Evolutionary conservation across 2,888 invertebrate genomes (phyloP).

Genomic region (Calliopum simillimum): DNA sequence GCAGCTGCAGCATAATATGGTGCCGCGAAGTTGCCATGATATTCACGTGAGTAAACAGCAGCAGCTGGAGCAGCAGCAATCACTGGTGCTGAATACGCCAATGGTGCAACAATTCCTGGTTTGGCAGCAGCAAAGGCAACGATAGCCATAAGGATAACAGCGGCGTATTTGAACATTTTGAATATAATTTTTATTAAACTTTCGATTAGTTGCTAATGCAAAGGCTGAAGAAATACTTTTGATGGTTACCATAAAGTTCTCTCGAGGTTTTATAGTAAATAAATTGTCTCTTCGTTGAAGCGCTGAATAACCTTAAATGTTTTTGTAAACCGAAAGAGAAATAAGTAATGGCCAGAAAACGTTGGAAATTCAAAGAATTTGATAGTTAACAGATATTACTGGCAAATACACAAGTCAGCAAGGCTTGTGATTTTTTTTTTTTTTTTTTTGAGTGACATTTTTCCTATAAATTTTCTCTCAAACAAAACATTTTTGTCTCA

Average conservation of each 20-base stretch:
- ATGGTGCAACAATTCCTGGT: conserved; percentile 60
- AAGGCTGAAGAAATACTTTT: conserved; percentile 5
- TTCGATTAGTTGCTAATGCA: not conserved
- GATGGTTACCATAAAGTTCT: not conserved
- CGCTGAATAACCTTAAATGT: no score
- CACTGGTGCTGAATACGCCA: conserved; percentile 56
- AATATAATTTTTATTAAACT: conserved; percentile 34
- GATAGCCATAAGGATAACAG: conserved; percentile 57
- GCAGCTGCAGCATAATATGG: conserved; percentile 66
- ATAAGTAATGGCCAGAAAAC: no score
- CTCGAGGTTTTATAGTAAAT: conserved; percentile 14
- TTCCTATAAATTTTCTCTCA: no score
- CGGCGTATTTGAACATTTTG: conserved; percentile 51
- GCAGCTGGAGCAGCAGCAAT: conserved; percentile 47
- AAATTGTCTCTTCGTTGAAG: no score
- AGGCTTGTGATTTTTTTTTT: no score
- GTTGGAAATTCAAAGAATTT: no score
- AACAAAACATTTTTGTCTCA: no score
- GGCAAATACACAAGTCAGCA: no score
- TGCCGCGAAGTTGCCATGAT: conserved; percentile 67
- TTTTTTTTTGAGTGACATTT: no score
- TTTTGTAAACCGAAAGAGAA: no score
- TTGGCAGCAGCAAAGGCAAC: conserved; percentile 60
- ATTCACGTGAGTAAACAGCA: conserved; percentile 67
- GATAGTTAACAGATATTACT: no score